phyloP scores from a whole-genome alignment of 1,140 invertebrate genomes.

The Dendrolimus punctatus region DNA sequence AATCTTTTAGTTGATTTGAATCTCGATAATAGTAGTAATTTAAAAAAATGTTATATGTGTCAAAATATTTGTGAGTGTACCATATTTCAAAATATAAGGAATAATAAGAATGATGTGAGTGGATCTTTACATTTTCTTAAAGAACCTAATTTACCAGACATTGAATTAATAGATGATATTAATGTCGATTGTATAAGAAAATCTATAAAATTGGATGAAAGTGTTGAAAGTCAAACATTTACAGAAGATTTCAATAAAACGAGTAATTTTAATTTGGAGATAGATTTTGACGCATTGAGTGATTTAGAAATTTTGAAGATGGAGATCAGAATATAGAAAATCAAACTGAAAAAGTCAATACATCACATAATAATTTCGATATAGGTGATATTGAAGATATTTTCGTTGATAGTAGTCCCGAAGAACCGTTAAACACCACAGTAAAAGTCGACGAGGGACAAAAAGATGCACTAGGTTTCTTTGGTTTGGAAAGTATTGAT shows the following conservation, averaged over 20 bases:
- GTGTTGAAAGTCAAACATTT: conserved; percentile 5
- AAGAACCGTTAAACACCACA: conserved; percentile 13
- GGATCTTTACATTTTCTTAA: conserved; percentile 15
- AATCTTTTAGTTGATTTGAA: conserved; percentile 57
- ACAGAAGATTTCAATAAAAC: background rate
- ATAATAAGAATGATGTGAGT: conserved; percentile 15
- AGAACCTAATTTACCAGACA: conserved; percentile 31
- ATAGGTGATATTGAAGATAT: conserved; percentile 59
- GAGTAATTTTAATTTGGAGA: conserved; percentile 31
- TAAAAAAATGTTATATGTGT: conserved; percentile 41
- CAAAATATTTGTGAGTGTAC: conserved; percentile 36
- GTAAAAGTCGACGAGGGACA: conserved; percentile 16
- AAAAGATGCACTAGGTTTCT: conserved; percentile 47
- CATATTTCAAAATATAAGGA: conserved; percentile 22
- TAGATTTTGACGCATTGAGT: conserved; percentile 28
- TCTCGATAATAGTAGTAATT: conserved; percentile 31
- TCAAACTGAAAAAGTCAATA: conserved; percentile 2
- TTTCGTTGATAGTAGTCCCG: conserved; percentile 34
- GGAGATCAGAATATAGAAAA: conserved; percentile 10
- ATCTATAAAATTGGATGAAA: conserved; percentile 17
- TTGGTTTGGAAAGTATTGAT: conserved; percentile 56
- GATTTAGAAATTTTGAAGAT: conserved; percentile 9
- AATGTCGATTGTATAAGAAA: conserved; percentile 25
- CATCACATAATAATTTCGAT: conserved; percentile 36
- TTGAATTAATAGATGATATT: conserved; percentile 42